A percentile compares a stretch with the other conserved stretches of the same genome.
phyloP scores from a whole-genome alignment of 2,888 invertebrate genomes.

The Leucophenga maculata region DNA sequence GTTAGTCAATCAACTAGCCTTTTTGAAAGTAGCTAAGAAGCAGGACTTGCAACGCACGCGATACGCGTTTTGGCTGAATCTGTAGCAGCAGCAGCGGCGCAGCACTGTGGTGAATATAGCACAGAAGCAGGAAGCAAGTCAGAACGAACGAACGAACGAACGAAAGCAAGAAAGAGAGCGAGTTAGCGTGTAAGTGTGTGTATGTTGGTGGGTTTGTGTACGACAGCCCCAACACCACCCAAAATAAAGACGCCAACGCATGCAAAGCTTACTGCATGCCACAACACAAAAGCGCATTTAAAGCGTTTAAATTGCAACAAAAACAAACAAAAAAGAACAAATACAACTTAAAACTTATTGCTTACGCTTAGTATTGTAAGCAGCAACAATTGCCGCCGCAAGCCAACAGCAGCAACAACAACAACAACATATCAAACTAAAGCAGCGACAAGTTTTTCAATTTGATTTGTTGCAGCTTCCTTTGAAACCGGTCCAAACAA shows the following conservation, averaged over 20 bases:
- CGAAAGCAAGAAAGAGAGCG: not conserved
- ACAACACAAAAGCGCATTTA: constrained; percentile 23
- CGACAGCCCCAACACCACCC: not conserved
- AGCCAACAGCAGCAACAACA: constrained; percentile 8
- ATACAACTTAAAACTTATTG: not conserved
- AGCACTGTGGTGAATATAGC: constrained; percentile 19
- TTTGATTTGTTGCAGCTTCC: constrained; percentile 51
- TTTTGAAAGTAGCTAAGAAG: too few species aligned
- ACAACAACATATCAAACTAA: constrained; percentile 12
- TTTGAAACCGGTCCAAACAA: constrained; percentile 60
- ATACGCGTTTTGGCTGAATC: constrained; percentile 30
- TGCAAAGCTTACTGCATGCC: not conserved
- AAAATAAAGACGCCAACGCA: not conserved
- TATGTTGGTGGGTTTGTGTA: too few species aligned
- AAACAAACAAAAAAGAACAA: constrained; percentile 5
- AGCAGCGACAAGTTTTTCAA: not conserved
- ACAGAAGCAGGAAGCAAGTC: not conserved
- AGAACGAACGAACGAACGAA: constrained; percentile 1
- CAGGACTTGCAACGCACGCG: too few species aligned
- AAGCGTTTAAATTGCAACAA: constrained; percentile 21
- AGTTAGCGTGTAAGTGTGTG: constrained; percentile 6
- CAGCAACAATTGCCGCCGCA: not conserved
- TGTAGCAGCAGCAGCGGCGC: constrained; percentile 3
- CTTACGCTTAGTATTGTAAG: too few species aligned
- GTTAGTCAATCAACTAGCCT: too few species aligned